Evolutionary conservation across 2,113 vertebrate genomes (phyloP), one percentile per base, ranked within the genome.

Genomic region (Litocranius walleri): DNA sequence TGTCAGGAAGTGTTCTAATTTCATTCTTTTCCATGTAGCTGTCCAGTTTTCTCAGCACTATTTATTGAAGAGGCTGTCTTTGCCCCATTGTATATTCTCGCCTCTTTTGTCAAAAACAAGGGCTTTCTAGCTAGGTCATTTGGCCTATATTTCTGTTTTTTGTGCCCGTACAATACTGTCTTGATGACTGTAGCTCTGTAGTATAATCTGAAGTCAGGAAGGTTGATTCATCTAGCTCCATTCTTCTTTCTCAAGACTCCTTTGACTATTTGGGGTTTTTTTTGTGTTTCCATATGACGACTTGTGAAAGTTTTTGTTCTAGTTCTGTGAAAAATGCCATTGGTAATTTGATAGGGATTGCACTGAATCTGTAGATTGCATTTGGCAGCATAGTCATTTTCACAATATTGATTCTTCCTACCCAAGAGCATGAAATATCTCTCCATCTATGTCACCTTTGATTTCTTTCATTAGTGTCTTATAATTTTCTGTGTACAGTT

Each of bases 361-460:
- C 9, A 11, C 2, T 71, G n/a, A 36, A 36, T 71, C 17, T 71
- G 64, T 36, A 21, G 17, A 36, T 36, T 71, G n/a, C 4, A 0
- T 71, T 36, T 36, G 9, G 17, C 36, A 71, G n/a, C n/a, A 67
- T 67, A 71, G 64, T 71, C 64, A 71, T 71, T 36, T 71, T 71
- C 64, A 71, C n/a, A 71, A 5, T 71, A 36, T 36, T 67, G 33
- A 21, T 67, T 67, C 33, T 71, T 36, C n/a, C 9, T 71, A 36
- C 17, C n/a, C n/a, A 21, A 10, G 17, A 71, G 9, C 64, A 21
- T 71, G 64, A 17, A 36, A 71, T 36, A 21, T 36, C 17, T 71
- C n/a, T 36, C 17, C 62, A 64, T 71, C 19, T 36, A 21, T 71
- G n/a, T 36, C n/a, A 71, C 36, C 64, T 71, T 71, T 71, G 64